Evolutionary conservation across 2,113 vertebrate genomes (phyloP).

Genomic region (Melanocharis versteri): DNA sequence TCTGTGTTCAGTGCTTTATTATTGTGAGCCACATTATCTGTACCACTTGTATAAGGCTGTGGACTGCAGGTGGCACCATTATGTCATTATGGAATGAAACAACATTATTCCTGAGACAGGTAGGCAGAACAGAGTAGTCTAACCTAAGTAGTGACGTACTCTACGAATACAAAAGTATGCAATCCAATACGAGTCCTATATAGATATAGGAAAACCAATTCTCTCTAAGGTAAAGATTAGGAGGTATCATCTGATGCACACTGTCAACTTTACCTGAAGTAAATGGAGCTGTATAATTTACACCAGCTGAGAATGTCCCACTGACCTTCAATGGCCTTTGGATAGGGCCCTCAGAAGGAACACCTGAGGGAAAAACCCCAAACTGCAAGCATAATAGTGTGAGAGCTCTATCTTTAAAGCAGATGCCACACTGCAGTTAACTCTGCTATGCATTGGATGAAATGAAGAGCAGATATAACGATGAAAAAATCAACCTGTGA

Average conservation of each 20-base stretch:
- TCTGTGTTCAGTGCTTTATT: not conserved
- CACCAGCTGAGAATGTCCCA: not conserved
- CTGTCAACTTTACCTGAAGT: not conserved
- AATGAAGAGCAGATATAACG: not conserved
- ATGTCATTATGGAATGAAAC: conserved; percentile 27
- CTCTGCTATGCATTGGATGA: not conserved
- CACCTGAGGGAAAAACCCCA: not conserved
- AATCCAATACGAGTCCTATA: not conserved
- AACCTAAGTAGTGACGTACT: not conserved
- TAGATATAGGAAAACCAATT: not conserved
- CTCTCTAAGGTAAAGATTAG: not conserved
- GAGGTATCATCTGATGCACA: not conserved
- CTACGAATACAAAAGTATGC: not conserved
- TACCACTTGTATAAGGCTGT: not conserved
- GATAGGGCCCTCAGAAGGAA: not conserved
- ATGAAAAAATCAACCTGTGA: not conserved
- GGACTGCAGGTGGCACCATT: conserved; percentile 33
- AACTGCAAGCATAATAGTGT: not conserved
- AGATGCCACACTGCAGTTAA: not conserved
- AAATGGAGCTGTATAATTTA: not conserved
- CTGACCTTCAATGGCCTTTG: not conserved
- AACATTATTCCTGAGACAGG: not conserved
- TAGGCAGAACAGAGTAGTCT: not conserved
- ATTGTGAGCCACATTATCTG: not conserved
- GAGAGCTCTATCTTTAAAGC: not conserved